A percentile compares a stretch with the other conserved stretches of the same genome.
These are phyloP conservation scores for Macheiramphus alcinus DNA, from an alignment of 2,113 vertebrate genomes.

Conservation along the genomic window DNA sequence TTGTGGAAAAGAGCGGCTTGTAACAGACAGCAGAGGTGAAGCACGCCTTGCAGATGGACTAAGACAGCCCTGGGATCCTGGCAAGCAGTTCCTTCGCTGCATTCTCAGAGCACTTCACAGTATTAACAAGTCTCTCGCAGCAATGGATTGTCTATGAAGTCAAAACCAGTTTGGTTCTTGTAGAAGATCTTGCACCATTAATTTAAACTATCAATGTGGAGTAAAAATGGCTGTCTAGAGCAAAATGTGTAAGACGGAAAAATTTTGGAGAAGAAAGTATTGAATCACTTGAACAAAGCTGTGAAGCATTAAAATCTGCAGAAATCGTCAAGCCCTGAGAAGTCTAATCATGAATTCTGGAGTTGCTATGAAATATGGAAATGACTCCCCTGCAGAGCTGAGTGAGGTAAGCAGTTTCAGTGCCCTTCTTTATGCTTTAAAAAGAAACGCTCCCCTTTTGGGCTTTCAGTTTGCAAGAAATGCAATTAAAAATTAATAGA, in stretches of 20 bases:
- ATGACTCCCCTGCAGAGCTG: slow-evolving; percentile 73
- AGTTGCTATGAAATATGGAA: slow-evolving; percentile 77
- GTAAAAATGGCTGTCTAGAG: slow-evolving; percentile 74
- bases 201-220: slow-evolving; percentile 36
- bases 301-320: slow-evolving; percentile 38
- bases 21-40: slow-evolving; percentile 29
- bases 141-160: slow-evolving; percentile 53
- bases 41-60: slow-evolving; percentile 30
- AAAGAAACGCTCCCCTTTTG: background rate
- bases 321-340: slow-evolving; percentile 48
- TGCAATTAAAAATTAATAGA: slow-evolving; percentile 61
- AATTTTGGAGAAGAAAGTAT: background rate
- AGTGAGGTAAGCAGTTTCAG: slow-evolving; percentile 79
- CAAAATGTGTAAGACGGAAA: slow-evolving; percentile 41
- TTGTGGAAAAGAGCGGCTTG: slow-evolving; percentile 30
- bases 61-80: slow-evolving; percentile 20
- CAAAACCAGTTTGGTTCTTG: background rate
- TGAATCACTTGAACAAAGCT: slow-evolving; percentile 36
- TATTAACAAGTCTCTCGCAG: background rate
- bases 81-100: slow-evolving; percentile 6
- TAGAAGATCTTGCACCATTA: slow-evolving; percentile 22
- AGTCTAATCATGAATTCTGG: slow-evolving; percentile 83
- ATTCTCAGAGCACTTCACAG: slow-evolving; percentile 15
- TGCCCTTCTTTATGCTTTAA: slow-evolving; percentile 20
- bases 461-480: slow-evolving; percentile 4